phyloP scores from a whole-genome alignment of 2,888 invertebrate species.

The Noctua janthina region DNA sequence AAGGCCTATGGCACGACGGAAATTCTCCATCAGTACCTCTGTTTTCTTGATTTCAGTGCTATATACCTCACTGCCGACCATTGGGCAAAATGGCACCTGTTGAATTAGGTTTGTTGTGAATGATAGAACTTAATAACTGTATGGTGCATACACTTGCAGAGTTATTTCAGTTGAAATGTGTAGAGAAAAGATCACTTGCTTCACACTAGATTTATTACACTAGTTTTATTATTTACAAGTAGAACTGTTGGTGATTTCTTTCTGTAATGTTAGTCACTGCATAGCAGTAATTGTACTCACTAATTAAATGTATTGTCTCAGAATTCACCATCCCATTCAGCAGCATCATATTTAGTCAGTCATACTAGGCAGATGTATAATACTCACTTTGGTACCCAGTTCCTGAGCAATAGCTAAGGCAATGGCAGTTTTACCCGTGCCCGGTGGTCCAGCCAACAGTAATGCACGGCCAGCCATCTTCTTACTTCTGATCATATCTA shows the following conservation, averaged over 20 bases:
- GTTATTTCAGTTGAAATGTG: no score
- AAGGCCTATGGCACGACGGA: conserved; percentile 98
- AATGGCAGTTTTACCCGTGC: conserved; percentile 99
- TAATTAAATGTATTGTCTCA: neutral
- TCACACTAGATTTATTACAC: no score
- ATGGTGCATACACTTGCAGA: no score
- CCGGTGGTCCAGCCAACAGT: conserved; percentile 98
- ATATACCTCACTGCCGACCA: conserved; percentile 98
- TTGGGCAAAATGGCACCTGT: conserved; percentile 96
- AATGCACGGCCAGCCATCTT: conserved; percentile 99
- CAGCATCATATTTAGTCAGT: neutral
- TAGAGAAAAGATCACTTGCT: no score
- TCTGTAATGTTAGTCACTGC: no score
- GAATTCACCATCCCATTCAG: neutral
- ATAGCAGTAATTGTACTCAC: no score
- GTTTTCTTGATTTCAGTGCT: conserved; percentile 99
- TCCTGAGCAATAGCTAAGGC: conserved; percentile 99
- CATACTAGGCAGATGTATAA: neutral
- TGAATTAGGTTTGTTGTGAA: conserved; percentile 20
- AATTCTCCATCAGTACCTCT: conserved; percentile 99
- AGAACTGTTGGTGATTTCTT: no score
- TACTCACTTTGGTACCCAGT: conserved; percentile 95
- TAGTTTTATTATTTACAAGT: no score
- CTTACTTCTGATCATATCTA: conserved; percentile 98
- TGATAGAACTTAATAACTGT: neutral